phyloP scores from a whole-genome alignment of 64 coral and sea anemone species.

The Pocillopora damicornis region DNA sequence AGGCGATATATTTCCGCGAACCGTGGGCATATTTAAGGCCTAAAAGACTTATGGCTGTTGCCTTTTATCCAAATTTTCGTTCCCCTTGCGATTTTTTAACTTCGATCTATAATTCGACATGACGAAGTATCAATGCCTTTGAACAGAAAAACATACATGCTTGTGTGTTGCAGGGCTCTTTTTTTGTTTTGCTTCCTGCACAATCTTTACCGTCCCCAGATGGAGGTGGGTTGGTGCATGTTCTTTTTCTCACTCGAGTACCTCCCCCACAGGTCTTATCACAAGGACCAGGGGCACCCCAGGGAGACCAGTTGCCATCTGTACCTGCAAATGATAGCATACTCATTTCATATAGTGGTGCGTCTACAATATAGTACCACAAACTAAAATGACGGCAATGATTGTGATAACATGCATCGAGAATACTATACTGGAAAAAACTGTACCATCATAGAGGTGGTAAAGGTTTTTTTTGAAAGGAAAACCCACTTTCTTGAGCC shows the following conservation, averaged over 20 bases:
- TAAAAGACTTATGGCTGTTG: no score
- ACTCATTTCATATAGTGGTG: no score
- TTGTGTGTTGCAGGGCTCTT: constrained; percentile 36
- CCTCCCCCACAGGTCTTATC: constrained; percentile 57
- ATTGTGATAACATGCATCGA: not conserved
- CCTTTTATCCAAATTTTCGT: no score
- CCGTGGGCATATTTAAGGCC: no score
- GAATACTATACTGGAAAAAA: no score
- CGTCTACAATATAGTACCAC: not conserved
- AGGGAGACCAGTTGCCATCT: constrained; percentile 34
- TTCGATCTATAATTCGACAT: no score
- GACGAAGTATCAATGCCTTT: no score
- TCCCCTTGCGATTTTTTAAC: no score
- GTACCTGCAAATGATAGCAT: not conserved
- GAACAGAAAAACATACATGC: not conserved
- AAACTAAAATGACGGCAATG: not conserved
- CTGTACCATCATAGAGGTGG: no score
- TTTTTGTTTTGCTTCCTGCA: not conserved
- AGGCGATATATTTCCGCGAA: no score
- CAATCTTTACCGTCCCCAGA: constrained; percentile 16
- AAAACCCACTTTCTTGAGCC: no score
- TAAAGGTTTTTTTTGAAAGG: no score
- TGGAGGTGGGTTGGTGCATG: constrained; percentile 32
- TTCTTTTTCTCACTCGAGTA: not conserved
- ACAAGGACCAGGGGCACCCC: constrained; percentile 33